phyloP scores from a whole-genome alignment of 1,140 invertebrate species.

The Trichonephila clavata region DNA sequence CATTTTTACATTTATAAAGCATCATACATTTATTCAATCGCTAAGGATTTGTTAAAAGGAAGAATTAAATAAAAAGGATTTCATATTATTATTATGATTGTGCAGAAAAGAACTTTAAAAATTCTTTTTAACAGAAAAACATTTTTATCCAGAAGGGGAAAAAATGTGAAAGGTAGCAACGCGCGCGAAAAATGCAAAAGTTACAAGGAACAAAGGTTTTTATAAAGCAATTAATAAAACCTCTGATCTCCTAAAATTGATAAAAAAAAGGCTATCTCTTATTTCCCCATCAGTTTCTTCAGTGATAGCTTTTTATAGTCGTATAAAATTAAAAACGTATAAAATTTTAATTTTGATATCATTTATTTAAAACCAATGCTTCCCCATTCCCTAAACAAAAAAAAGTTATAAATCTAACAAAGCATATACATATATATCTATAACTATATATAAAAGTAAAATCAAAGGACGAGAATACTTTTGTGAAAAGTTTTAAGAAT shows the following conservation, averaged over 20 bases:
- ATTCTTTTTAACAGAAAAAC: too few relatives aligned
- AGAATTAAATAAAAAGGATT: too few relatives aligned
- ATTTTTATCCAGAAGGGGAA: too few relatives aligned
- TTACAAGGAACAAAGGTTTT: neutral
- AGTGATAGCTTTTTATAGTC: neutral
- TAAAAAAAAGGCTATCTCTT: neutral
- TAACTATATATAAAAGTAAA: neutral
- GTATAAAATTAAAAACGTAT: neutral
- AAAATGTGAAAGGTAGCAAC: too few relatives aligned
- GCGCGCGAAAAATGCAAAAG: too few relatives aligned
- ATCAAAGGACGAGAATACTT: neutral
- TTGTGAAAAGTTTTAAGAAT: neutral
- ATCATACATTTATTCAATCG: too few relatives aligned
- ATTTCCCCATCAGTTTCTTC: neutral
- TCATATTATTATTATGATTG: too few relatives aligned
- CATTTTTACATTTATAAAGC: too few relatives aligned
- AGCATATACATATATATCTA: neutral
- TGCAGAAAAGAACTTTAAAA: too few relatives aligned
- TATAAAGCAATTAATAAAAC: neutral
- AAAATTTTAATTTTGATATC: slow-evolving; percentile 18
- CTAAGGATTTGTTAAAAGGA: too few relatives aligned
- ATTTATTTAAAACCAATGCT: neutral
- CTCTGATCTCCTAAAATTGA: neutral
- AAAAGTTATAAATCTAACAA: neutral
- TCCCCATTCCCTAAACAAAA: neutral